Evolutionary conservation across 1,140 invertebrate genomes (phyloP).

Genomic region (Nomia melanderi): DNA sequence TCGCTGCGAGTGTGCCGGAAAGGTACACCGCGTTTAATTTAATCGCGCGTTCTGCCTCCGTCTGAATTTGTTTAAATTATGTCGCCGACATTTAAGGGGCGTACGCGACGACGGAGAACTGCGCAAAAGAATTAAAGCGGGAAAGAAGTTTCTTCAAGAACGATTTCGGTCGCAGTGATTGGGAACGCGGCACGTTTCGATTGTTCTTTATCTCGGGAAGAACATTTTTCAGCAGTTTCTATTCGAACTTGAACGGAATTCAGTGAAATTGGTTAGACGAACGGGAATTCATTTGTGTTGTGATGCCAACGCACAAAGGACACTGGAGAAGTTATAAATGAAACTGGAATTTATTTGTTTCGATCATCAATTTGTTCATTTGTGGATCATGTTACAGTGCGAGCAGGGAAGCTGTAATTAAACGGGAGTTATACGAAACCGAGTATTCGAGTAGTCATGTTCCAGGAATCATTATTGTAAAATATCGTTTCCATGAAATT

Average conservation of each 20-base stretch:
- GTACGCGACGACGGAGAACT: neutral
- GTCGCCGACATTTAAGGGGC: neutral
- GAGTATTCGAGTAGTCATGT: neutral
- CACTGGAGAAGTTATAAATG: neutral
- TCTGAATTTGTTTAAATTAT: conserved; percentile 7
- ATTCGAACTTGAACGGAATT: neutral
- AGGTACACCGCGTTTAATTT: conserved; percentile 6
- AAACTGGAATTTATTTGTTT: neutral
- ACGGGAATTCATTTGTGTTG: neutral
- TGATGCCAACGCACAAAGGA: neutral
- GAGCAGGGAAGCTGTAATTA: neutral
- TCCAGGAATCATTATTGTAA: too few species aligned
- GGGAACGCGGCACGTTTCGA: neutral
- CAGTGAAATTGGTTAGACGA: neutral
- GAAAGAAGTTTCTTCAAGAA: neutral
- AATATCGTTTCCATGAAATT: too few species aligned
- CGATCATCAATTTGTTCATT: neutral
- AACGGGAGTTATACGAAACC: neutral
- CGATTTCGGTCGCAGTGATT: neutral
- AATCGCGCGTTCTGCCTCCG: neutral
- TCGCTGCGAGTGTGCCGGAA: neutral
- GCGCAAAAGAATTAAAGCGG: neutral
- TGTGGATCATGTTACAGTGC: neutral
- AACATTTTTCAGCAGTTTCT: neutral
- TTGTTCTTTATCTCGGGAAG: neutral